Conservation (phyloP, 2,888 invertebrate species). For the Dascillus cervinus region DNA sequence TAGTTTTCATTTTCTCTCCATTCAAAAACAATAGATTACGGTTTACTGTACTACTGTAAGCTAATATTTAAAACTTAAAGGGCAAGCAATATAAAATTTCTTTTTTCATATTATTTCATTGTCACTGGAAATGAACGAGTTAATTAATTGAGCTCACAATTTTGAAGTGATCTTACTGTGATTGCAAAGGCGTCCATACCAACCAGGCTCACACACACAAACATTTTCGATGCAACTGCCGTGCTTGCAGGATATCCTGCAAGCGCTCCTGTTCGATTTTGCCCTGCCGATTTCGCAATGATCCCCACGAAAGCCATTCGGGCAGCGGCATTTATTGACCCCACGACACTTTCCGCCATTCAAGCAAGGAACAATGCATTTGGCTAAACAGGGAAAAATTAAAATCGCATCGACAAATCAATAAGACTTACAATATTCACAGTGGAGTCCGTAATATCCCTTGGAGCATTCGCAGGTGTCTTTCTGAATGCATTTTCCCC, state of each 20-base stretch:
- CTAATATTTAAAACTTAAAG: no score
- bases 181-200: slow-evolving; percentile 75
- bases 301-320: slow-evolving; percentile 74
- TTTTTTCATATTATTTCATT: no score
- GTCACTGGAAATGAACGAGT: no score
- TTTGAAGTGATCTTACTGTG: slow-evolving; percentile 58
- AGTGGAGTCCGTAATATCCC: slow-evolving; percentile 83
- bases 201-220: slow-evolving; percentile 76
- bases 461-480: slow-evolving; percentile 88
- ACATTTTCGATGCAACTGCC: slow-evolving; percentile 65
- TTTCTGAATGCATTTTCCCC: slow-evolving; percentile 91
- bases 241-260: slow-evolving; percentile 68
- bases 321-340: slow-evolving; percentile 84
- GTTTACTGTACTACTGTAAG: no score
- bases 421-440: slow-evolving; percentile 78
- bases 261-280: slow-evolving; percentile 58
- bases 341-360: slow-evolving; percentile 88
- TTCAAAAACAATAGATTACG: no score
- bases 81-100: no score
- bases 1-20: no score
- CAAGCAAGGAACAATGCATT: slow-evolving; percentile 71
- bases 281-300: slow-evolving; percentile 85
- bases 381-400: slow-evolving; percentile 24
- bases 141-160: no score
- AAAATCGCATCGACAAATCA: neutral